A percentile compares a stretch with the other conserved stretches of the same genome.
These are phyloP conservation scores for Actenoides hombroni DNA, from an alignment of 2,113 vertebrate species.

Conservation along the genomic window DNA sequence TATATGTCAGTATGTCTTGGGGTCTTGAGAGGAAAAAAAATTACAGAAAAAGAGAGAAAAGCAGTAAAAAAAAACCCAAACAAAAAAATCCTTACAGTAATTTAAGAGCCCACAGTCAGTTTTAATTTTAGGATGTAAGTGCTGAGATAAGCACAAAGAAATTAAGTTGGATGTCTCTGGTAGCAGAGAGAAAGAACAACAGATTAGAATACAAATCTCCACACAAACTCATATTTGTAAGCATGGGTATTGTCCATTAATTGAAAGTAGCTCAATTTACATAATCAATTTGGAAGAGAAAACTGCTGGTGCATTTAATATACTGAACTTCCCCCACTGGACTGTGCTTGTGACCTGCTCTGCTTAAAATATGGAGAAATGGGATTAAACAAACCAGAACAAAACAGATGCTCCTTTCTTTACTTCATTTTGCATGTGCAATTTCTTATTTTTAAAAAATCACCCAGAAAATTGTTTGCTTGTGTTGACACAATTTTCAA, in stretches of 20 bases:
- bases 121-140: slow-evolving; percentile 37
- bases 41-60: neutral
- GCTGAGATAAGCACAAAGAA: slow-evolving; percentile 47
- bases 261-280: slow-evolving; percentile 63
- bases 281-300: slow-evolving; percentile 70
- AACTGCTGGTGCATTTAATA: slow-evolving; percentile 69
- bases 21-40: neutral
- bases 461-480: neutral
- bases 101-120: neutral
- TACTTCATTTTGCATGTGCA: neutral
- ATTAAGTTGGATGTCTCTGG: slow-evolving; percentile 19
- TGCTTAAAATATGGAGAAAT: slow-evolving; percentile 20
- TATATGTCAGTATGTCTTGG: neutral
- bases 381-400: neutral
- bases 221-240: slow-evolving; percentile 54
- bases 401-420: neutral
- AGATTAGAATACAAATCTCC: slow-evolving; percentile 53
- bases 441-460: neutral
- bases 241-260: slow-evolving; percentile 38
- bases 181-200: slow-evolving; percentile 29
- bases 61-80: neutral
- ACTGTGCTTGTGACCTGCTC: neutral
- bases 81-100: neutral
- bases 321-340: slow-evolving; percentile 61
- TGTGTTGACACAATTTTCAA: slow-evolving; percentile 1